phyloP scores from a whole-genome alignment of 1,140 invertebrate species.

The Oreohelix idahoensis region DNA sequence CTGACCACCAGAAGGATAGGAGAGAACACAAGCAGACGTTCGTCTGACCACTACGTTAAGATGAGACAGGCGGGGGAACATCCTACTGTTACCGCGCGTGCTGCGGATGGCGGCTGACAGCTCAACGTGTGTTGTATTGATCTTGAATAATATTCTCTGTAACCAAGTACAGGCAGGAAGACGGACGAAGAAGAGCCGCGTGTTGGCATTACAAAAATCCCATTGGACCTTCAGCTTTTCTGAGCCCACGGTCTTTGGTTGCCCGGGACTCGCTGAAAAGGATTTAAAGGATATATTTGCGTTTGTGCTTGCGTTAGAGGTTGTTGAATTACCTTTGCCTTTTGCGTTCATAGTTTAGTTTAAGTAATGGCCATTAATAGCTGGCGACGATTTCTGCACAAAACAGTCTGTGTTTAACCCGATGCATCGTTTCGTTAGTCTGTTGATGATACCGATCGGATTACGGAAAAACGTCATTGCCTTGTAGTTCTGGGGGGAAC shows the following conservation, averaged over 20 bases:
- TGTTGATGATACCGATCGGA: too few relatives aligned
- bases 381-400: too few relatives aligned
- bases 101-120: constrained; percentile 15
- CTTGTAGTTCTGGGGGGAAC: too few relatives aligned
- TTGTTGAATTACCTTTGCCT: background rate
- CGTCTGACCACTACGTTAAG: background rate
- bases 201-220: background rate
- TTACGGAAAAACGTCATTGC: too few relatives aligned
- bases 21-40: background rate
- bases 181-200: constrained; percentile 1
- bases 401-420: too few relatives aligned
- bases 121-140: constrained; percentile 32
- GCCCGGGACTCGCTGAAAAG: background rate
- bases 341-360: background rate
- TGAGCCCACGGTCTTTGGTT: background rate
- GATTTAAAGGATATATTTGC: background rate
- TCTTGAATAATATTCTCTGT: background rate
- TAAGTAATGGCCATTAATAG: background rate
- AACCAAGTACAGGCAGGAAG: background rate
- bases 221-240: background rate
- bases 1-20: background rate
- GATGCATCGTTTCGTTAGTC: too few relatives aligned
- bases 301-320: too few relatives aligned
- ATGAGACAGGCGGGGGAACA: constrained; percentile 1
- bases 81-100: constrained; percentile 21